Conservation (phyloP, 1,140 invertebrate genomes). For the Plectus sambesii region DNA sequence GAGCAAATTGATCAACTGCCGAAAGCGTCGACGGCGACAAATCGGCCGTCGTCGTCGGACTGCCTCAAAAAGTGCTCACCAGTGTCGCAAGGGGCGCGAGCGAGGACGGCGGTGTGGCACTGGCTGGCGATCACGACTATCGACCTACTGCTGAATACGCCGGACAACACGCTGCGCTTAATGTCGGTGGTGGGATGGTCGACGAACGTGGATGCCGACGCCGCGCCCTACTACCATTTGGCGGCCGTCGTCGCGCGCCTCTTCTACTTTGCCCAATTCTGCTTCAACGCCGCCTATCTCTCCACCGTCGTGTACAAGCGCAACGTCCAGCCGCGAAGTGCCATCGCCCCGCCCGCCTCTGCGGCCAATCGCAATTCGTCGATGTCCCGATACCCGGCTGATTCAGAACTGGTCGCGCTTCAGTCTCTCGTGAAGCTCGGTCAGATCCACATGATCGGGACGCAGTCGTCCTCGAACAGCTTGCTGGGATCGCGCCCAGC, state of each 20-base stretch:
- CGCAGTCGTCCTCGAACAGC: no score
- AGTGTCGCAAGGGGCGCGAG: conserved; percentile 3
- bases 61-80: neutral
- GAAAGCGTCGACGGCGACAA: no score
- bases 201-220: conserved; percentile 10
- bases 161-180: conserved; percentile 24
- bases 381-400: no score
- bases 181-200: conserved; percentile 12
- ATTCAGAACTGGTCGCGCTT: no score
- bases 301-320: conserved; percentile 24
- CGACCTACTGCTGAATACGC: conserved; percentile 24
- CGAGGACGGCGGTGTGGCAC: conserved; percentile 20
- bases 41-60: neutral
- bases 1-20: no score
- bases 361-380: no score
- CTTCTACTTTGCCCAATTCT: conserved; percentile 28
- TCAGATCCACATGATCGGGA: no score
- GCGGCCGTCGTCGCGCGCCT: conserved; percentile 21
- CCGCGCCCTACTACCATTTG: conserved; percentile 6
- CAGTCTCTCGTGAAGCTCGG: no score
- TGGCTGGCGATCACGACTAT: conserved; percentile 29
- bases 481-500: no score
- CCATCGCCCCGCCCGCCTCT: no score
- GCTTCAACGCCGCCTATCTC: conserved; percentile 26
- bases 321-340: conserved; percentile 19